Percentiles rank a stretch among this genome's conserved stretches.
These are phyloP conservation scores for Piscicola geometra DNA, from an alignment of 2,888 invertebrate genomes.

Conservation along the genomic window DNA sequence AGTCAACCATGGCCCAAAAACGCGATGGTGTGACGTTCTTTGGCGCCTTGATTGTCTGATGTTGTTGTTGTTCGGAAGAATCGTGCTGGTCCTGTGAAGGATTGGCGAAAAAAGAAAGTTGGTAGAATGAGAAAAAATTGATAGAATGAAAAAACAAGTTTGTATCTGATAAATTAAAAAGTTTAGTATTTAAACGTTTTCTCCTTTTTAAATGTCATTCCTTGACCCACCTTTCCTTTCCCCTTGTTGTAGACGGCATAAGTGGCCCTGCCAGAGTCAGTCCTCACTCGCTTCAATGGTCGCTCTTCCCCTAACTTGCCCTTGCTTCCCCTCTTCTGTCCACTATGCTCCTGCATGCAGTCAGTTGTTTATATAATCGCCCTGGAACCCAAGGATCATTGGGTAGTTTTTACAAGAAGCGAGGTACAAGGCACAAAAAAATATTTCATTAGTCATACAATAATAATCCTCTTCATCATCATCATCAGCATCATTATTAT, in stretches of 20 bases:
- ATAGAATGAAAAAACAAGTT: no score
- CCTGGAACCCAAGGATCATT: no score
- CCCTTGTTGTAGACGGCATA: slow-evolving; percentile 34
- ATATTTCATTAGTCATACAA: no score
- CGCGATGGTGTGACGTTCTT: slow-evolving; percentile 89
- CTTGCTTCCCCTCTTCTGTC: slow-evolving; percentile 28
- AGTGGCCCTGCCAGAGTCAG: slow-evolving; percentile 36
- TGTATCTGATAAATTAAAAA: not conserved
- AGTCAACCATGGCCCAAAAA: slow-evolving; percentile 90
- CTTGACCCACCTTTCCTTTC: slow-evolving; percentile 33
- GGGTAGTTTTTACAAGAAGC: no score
- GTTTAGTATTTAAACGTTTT: no score
- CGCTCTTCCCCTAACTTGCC: slow-evolving; percentile 32
- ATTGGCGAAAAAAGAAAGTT: slow-evolving; percentile 12
- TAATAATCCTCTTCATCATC: no score
- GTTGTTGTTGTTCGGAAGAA: not conserved
- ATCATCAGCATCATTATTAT: no score
- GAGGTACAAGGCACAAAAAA: no score
- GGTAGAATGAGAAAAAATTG: no score
- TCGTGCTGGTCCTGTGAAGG: slow-evolving; percentile 21
- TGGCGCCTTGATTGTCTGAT: slow-evolving; percentile 58
- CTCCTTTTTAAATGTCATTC: not conserved
- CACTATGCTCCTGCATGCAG: not conserved
- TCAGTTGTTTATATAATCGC: no score
- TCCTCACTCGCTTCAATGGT: slow-evolving; percentile 37